Percentiles rank a stretch among this genome's conserved stretches.
Conservation (phyloP, 2,888 invertebrate genomes). For the Leptinotarsa haldemani region DNA sequence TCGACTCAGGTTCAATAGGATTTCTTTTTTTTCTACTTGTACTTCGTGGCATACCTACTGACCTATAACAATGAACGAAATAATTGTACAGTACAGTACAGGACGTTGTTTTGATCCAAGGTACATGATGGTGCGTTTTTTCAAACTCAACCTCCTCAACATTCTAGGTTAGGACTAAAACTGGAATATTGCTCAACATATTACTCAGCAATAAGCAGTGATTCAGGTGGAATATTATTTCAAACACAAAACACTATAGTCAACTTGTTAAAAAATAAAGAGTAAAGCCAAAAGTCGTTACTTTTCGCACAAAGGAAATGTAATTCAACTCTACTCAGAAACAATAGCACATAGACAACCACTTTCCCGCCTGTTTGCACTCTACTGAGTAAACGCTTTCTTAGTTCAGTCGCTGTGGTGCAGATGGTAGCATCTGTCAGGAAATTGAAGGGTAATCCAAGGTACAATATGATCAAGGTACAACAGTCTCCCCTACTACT, state of each 20-base stretch:
- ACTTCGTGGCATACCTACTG: constrained; percentile 3
- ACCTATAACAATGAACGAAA: neutral
- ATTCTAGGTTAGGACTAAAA: constrained; percentile 5
- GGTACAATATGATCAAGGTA: neutral
- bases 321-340: neutral
- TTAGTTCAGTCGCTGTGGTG: neutral
- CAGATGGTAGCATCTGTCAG: neutral
- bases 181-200: neutral
- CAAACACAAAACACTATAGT: constrained; percentile 12
- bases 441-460: neutral
- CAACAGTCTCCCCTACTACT: too few relatives aligned
- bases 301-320: neutral
- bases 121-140: constrained; percentile 1
- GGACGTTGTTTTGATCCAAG: constrained; percentile 3
- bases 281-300: neutral
- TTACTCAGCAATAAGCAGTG: constrained; percentile 8
- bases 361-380: neutral
- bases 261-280: neutral
- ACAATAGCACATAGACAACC: constrained; percentile 10
- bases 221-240: constrained; percentile 6
- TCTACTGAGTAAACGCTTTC: neutral
- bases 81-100: neutral
- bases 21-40: neutral
- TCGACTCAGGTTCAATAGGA: constrained; percentile 6
- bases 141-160: constrained; percentile 8